Evolutionary conservation across 2,888 invertebrate genomes (phyloP).

Genomic region (Melanostoma scalare): DNA sequence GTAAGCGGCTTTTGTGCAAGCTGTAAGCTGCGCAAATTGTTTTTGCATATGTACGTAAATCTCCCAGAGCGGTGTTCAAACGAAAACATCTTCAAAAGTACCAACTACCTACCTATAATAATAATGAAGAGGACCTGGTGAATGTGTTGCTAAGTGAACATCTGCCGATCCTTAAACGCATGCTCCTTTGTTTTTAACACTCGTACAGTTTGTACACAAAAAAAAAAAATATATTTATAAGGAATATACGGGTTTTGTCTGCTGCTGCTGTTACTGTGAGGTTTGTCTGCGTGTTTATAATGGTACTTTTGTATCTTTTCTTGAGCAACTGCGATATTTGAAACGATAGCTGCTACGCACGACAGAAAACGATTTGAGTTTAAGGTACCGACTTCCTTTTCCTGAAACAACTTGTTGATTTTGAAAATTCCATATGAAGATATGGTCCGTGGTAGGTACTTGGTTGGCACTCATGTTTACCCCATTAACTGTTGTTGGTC

Average conservation of each 20-base stretch:
- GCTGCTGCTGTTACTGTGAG: conserved; percentile 12
- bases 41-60: conserved; percentile 26
- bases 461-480: not conserved
- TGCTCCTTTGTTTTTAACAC: conserved; percentile 56
- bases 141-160: conserved; percentile 50
- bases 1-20: conserved; percentile 66
- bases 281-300: conserved; percentile 37
- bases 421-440: not conserved
- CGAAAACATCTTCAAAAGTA: conserved; percentile 12
- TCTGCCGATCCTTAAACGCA: conserved; percentile 61
- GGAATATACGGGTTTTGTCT: conserved; percentile 25
- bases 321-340: conserved; percentile 46
- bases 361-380: conserved; percentile 22
- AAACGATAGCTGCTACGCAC: conserved; percentile 36
- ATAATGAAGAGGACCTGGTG: conserved; percentile 60
- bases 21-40: conserved; percentile 33
- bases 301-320: conserved; percentile 39
- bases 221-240: not conserved
- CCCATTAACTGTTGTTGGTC: conserved; percentile 20
- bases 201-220: not conserved
- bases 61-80: not conserved
- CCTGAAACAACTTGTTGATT: conserved; percentile 41
- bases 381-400: conserved; percentile 9
- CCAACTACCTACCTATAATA: conserved; percentile 7
- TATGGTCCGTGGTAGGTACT: not conserved